Evolutionary conservation across 2,113 vertebrate genomes (phyloP).

Genomic region (Spea bombifrons): DNA sequence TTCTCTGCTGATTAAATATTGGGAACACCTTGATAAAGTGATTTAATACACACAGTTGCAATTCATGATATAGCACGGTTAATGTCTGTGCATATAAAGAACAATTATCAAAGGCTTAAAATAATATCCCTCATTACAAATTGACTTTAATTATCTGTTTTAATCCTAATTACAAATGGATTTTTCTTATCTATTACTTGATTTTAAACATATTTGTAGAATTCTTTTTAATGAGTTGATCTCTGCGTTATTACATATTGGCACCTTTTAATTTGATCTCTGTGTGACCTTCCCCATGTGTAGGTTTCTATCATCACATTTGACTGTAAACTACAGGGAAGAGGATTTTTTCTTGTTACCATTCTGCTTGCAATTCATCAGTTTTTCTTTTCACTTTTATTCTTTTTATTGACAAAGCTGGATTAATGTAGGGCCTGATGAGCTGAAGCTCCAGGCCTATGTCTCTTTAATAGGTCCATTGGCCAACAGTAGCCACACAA

Average conservation of each 20-base stretch:
- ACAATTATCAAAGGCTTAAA: slow-evolving; percentile 34
- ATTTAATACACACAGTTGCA: slow-evolving; percentile 33
- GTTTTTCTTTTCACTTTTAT: too few species aligned
- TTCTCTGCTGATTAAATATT: not conserved
- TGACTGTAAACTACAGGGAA: too few species aligned
- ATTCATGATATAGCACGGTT: slow-evolving; percentile 17
- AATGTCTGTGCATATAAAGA: slow-evolving; percentile 22
- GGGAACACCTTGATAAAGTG: slow-evolving; percentile 16
- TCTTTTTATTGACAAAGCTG: too few species aligned
- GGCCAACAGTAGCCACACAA: too few species aligned
- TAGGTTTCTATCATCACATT: not conserved
- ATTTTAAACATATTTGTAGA: slow-evolving; percentile 34
- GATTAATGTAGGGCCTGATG: too few species aligned
- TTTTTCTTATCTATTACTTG: slow-evolving; percentile 37
- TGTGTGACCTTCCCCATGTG: not conserved
- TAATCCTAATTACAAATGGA: slow-evolving; percentile 43
- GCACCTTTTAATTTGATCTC: not conserved
- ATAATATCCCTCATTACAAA: slow-evolving; percentile 31
- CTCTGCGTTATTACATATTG: not conserved
- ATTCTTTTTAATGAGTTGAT: not conserved
- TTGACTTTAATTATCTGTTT: slow-evolving; percentile 42
- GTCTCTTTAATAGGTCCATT: too few species aligned
- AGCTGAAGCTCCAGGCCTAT: too few species aligned
- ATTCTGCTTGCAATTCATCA: too few species aligned
- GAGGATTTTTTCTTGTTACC: too few species aligned